phyloP scores from a whole-genome alignment of 2,888 invertebrate genomes.

The Heliconius ethilla region DNA sequence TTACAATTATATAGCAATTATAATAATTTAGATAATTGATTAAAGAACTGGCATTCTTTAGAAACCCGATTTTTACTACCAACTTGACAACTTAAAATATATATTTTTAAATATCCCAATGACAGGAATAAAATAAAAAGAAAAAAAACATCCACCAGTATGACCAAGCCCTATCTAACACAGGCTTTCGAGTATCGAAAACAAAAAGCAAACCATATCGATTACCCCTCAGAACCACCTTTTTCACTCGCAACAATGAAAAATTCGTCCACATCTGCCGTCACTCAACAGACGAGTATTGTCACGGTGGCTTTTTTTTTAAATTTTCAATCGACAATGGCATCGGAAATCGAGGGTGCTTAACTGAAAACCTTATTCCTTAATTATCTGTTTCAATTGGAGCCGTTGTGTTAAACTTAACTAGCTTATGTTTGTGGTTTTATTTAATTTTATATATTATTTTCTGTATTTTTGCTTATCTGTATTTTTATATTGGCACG shows the following conservation, averaged over 20 bases:
- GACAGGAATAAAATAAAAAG: neutral
- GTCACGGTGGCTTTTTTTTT: conserved; percentile 56
- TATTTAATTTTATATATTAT: neutral
- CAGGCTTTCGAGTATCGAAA: conserved; percentile 28
- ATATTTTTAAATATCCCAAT: neutral
- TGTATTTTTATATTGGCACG: neutral
- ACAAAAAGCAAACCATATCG: conserved; percentile 47
- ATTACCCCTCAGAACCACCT: conserved; percentile 61
- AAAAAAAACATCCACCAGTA: neutral
- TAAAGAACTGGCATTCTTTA: neutral
- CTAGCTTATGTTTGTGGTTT: conserved; percentile 20
- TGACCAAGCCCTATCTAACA: conserved; percentile 32
- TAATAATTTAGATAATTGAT: neutral
- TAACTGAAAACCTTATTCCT: conserved; percentile 48
- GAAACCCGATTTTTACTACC: neutral
- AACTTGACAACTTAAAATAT: neutral
- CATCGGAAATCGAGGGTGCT: conserved; percentile 55
- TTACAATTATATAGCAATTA: neutral
- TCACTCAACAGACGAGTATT: conserved; percentile 68
- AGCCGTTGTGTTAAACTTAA: conserved; percentile 28
- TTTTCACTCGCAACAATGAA: conserved; percentile 60
- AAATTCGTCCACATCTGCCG: conserved; percentile 71
- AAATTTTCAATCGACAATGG: conserved; percentile 52
- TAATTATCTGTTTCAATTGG: conserved; percentile 40
- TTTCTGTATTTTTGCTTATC: neutral